Conservation (phyloP, 2,113 vertebrate species). For the Acrocephalus arundinaceus region DNA sequence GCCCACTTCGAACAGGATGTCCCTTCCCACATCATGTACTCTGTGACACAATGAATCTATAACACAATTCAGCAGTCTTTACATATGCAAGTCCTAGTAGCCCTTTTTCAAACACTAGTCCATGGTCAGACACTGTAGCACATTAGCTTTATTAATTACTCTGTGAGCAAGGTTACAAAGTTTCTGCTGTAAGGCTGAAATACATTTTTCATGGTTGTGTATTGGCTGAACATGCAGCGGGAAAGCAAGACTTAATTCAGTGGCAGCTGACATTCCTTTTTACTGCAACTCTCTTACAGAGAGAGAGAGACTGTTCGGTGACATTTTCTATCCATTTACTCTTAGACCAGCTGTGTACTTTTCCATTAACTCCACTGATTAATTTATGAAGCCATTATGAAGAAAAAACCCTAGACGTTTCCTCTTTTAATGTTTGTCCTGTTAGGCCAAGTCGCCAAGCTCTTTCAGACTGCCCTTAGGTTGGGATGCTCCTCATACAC, state of each 20-base stretch:
- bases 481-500: background rate
- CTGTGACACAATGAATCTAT: rapidly evolving
- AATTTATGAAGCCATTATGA: background rate
- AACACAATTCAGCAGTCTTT: background rate
- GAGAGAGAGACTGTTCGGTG: background rate
- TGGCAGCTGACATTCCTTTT: background rate
- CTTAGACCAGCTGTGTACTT: background rate
- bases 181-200: background rate
- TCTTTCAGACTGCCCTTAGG: background rate
- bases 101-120: background rate
- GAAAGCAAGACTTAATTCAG: background rate
- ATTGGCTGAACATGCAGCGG: background rate
- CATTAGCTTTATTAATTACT: background rate
- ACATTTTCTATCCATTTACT: background rate
- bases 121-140: background rate
- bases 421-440: background rate
- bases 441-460: background rate
- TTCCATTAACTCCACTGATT: background rate
- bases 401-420: background rate
- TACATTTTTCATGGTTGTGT: rapidly evolving
- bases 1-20: background rate
- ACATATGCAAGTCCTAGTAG: background rate
- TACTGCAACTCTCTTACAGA: background rate
- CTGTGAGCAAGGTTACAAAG: background rate
- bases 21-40: background rate